These are phyloP conservation scores for Paragorgia papillata DNA, from an alignment of 92 coral and sea anemone genomes.

Conservation along the genomic window DNA sequence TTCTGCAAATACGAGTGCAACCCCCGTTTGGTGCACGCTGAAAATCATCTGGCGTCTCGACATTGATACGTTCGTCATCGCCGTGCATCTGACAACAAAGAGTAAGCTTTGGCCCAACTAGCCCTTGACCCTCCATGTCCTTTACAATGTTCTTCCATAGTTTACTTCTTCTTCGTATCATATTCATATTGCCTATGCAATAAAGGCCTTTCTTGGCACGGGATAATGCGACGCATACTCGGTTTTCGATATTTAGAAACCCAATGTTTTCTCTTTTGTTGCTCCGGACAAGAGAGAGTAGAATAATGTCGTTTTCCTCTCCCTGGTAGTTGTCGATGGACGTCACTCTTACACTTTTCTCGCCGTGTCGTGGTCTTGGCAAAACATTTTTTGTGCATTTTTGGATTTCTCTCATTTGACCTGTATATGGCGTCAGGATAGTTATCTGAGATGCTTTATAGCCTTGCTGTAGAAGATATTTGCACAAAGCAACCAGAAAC, in stretches of 20 bases:
- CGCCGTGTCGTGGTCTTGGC: background rate
- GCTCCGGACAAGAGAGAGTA: constrained; percentile 86
- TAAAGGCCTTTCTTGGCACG: constrained; percentile 89
- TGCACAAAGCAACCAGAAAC: constrained; percentile 38
- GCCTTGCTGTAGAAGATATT: constrained; percentile 37
- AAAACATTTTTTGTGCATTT: background rate
- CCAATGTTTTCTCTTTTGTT: constrained; percentile 76
- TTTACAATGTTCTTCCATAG: background rate
- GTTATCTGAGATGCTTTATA: constrained; percentile 36
- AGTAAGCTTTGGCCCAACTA: constrained; percentile 62
- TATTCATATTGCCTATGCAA: constrained; percentile 8
- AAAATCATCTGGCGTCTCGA: constrained; percentile 49
- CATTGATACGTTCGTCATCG: constrained; percentile 40
- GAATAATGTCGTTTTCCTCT: constrained; percentile 82
- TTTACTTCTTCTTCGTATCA: background rate
- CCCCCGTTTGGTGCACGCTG: constrained; percentile 49
- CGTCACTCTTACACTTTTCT: constrained; percentile 46
- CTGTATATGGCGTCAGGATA: constrained; percentile 43
- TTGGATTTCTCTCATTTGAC: constrained; percentile 34
- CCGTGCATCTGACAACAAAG: constrained; percentile 85
- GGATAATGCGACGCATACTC: constrained; percentile 91
- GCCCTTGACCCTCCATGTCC: constrained; percentile 3
- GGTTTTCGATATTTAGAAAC: constrained; percentile 74
- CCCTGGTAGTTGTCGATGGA: constrained; percentile 92
- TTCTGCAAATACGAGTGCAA: constrained; percentile 48